Conservation (phyloP, 2,888 invertebrate species). For the Aleiodes alternator region DNA sequence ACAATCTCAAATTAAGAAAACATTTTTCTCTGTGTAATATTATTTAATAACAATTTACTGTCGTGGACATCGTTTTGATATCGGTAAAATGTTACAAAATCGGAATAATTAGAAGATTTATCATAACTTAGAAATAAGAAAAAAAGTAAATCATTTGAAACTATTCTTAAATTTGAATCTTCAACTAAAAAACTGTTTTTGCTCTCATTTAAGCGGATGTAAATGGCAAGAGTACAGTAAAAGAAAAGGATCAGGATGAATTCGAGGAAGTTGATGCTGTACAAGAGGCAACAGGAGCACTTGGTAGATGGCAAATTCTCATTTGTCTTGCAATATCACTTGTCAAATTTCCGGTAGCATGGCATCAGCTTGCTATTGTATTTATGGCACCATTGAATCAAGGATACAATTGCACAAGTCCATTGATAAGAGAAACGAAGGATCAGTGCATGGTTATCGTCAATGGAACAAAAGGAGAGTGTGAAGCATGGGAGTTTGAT, state of each 20-base stretch:
- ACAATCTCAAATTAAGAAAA: too few species aligned
- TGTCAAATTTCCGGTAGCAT: conserved; percentile 87
- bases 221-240: conserved; percentile 62
- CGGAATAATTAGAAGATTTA: too few species aligned
- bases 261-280: conserved; percentile 78
- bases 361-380: conserved; percentile 88
- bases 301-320: conserved; percentile 86
- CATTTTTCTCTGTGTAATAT: too few species aligned
- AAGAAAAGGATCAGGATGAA: conserved; percentile 57
- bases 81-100: too few species aligned
- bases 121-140: too few species aligned
- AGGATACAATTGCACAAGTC: conserved; percentile 77
- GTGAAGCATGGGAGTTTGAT: conserved; percentile 80
- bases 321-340: conserved; percentile 83
- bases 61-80: too few species aligned
- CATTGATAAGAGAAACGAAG: conserved; percentile 61
- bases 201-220: conserved; percentile 60
- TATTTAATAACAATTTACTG: too few species aligned
- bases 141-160: too few species aligned
- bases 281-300: conserved; percentile 82
- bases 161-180: too few species aligned
- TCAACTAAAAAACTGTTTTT: neutral
- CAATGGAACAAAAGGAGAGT: conserved; percentile 77
- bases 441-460: conserved; percentile 68
- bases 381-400: conserved; percentile 83